Percentiles rank a stretch among this genome's conserved stretches.
Conservation (phyloP, 2,797 vertebrate genomes). For the Limosa lapponica region DNA sequence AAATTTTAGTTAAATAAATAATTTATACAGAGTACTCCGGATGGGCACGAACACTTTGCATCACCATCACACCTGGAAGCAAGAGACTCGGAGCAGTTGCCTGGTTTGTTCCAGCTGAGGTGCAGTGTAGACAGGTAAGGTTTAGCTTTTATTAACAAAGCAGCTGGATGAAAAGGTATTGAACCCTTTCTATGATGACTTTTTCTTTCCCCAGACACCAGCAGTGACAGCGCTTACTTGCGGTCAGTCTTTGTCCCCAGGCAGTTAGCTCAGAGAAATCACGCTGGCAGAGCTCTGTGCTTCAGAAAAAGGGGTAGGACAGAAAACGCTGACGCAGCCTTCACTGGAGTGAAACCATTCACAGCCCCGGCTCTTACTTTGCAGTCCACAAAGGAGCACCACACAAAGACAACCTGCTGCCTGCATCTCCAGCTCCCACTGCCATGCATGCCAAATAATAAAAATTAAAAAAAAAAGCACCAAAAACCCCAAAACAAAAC, state of each 20-base stretch:
- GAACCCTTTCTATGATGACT: neutral
- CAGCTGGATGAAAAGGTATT: neutral
- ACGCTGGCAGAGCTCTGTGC: conserved; percentile 15
- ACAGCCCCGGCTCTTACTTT: conserved; percentile 34
- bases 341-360: conserved; percentile 26
- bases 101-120: neutral
- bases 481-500: too few species aligned
- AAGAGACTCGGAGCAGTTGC: neutral
- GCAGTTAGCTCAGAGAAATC: conserved; percentile 28
- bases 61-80: neutral
- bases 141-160: neutral
- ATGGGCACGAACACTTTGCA: neutral
- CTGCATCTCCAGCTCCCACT: conserved; percentile 22
- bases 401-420: conserved; percentile 66
- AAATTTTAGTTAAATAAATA: neutral
- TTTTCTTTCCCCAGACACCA: neutral
- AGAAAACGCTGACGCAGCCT: conserved; percentile 47
- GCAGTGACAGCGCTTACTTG: conserved; percentile 9
- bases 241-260: conserved; percentile 29
- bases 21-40: neutral
- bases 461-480: neutral
- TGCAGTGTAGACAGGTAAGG: fast-evolving
- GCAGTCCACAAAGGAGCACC: conserved; percentile 34
- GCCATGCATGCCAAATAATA: neutral
- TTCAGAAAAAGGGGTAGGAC: conserved; percentile 24